Conservation (phyloP, 2,888 invertebrate genomes). For the Hirudinaria manillensis region DNA sequence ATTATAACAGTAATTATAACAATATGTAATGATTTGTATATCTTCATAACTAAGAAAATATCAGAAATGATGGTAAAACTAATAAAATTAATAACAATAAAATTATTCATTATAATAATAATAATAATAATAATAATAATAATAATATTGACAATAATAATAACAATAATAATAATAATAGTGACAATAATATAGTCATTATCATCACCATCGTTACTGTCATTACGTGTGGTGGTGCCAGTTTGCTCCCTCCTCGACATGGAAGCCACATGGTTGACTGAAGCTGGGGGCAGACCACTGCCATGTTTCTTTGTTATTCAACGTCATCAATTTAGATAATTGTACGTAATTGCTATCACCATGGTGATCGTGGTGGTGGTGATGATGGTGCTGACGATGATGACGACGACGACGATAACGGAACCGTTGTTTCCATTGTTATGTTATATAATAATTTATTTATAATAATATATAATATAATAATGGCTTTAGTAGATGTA, state of each 20-base stretch:
- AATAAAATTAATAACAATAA: too few relatives aligned
- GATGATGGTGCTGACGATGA: neutral
- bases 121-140: conserved; percentile 1
- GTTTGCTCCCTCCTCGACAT: too few relatives aligned
- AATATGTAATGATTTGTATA: neutral
- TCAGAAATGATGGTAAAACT: neutral
- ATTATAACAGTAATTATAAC: neutral
- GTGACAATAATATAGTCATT: too few relatives aligned
- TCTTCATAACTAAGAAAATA: neutral
- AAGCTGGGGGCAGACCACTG: too few relatives aligned
- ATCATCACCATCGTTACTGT: too few relatives aligned
- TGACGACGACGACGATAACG: neutral
- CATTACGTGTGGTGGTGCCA: too few relatives aligned
- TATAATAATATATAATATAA: neutral
- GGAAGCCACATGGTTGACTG: too few relatives aligned
- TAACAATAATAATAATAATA: neutral
- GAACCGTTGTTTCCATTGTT: too few relatives aligned
- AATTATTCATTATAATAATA: neutral
- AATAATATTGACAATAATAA: neutral
- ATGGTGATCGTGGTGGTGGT: neutral
- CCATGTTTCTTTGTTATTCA: too few relatives aligned
- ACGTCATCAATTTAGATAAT: too few relatives aligned
- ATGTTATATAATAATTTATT: too few relatives aligned
- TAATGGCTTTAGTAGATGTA: neutral
- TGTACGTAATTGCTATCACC: neutral